These are phyloP conservation scores for Aspidapion aeneum DNA, from an alignment of 2,888 invertebrate species.

Conservation along the genomic window DNA sequence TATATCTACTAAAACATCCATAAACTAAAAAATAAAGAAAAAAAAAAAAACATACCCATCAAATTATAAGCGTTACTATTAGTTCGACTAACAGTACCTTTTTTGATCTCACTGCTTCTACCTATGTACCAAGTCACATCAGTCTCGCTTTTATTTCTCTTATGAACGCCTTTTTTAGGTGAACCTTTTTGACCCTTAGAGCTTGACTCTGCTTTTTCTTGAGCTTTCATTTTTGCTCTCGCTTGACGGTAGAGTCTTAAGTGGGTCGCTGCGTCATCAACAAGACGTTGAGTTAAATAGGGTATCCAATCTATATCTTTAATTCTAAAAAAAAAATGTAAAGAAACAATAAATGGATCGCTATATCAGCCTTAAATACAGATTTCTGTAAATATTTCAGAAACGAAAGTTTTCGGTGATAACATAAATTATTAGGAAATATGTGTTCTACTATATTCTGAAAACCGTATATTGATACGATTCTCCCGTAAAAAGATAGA, in stretches of 20 bases:
- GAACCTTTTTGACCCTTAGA: constrained; percentile 39
- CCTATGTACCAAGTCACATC: constrained; percentile 63
- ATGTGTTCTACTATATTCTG: too few relatives aligned
- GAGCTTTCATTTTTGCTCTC: constrained; percentile 48
- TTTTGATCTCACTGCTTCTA: constrained; percentile 34
- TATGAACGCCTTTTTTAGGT: constrained; percentile 51
- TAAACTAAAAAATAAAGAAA: not conserved
- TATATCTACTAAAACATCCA: not conserved
- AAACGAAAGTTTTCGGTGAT: too few relatives aligned
- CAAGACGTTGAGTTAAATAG: constrained; percentile 79
- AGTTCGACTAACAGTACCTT: constrained; percentile 41
- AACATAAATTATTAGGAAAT: too few relatives aligned
- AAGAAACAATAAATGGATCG: not conserved
- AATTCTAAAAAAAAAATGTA: constrained; percentile 46
- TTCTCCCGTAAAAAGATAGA: too few relatives aligned
- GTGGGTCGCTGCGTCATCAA: constrained; percentile 89
- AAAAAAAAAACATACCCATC: not conserved
- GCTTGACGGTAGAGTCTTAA: constrained; percentile 83
- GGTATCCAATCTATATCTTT: constrained; percentile 91
- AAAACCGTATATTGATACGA: too few relatives aligned
- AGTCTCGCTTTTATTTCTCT: constrained; percentile 71
- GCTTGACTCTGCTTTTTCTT: constrained; percentile 41
- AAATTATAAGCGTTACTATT: not conserved
- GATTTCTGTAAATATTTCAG: too few relatives aligned
- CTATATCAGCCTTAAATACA: too few relatives aligned